phyloP scores from a whole-genome alignment of 2,113 vertebrate genomes.

The Epinephelus fuscoguttatus region DNA sequence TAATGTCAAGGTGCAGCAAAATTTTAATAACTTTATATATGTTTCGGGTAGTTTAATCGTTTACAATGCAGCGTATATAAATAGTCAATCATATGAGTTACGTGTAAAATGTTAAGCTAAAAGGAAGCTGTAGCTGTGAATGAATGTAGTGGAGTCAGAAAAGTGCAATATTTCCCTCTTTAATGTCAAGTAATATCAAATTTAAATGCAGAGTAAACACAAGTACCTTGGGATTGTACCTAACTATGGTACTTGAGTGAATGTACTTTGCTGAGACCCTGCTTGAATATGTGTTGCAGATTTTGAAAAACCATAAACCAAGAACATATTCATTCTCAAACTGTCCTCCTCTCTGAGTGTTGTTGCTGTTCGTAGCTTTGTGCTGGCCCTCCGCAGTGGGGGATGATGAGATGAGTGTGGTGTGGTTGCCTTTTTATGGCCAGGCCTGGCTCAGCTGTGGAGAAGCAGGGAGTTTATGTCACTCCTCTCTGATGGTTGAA shows the following conservation, averaged over 20 bases:
- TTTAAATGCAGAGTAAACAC: neutral
- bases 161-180: neutral
- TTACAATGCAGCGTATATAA: neutral
- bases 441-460: constrained; percentile 53
- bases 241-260: neutral
- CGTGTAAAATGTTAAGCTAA: neutral
- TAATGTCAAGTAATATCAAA: neutral
- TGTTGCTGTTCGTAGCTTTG: constrained; percentile 11
- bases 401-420: constrained; percentile 35
- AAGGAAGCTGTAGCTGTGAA: too few species aligned
- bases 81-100: neutral
- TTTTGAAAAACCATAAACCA: too few species aligned
- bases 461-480: constrained; percentile 25
- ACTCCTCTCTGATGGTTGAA: constrained; percentile 34
- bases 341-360: constrained; percentile 5
- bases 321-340: neutral
- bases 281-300: neutral
- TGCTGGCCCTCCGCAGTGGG: constrained; percentile 26
- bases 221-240: neutral
- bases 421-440: constrained; percentile 79
- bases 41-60: neutral
- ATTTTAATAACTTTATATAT: neutral
- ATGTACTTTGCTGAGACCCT: neutral
- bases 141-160: neutral
- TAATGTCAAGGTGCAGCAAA: neutral